phyloP scores from a whole-genome alignment of 2,888 invertebrate species.

The Leptopilina syphax region DNA sequence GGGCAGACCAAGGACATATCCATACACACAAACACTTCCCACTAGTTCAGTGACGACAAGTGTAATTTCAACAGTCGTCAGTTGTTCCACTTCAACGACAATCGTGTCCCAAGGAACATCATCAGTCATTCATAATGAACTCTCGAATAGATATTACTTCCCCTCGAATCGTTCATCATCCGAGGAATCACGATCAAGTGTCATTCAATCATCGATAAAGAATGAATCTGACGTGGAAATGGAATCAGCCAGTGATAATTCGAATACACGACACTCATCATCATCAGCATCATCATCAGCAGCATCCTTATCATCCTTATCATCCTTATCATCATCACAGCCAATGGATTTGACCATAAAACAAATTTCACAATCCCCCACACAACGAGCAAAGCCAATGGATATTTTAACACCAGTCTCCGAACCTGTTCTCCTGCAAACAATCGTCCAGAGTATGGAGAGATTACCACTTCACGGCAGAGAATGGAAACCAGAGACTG shows the following conservation, averaged over 20 bases:
- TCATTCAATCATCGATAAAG: slow-evolving; percentile 63
- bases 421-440: slow-evolving; percentile 81
- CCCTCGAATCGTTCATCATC: slow-evolving; percentile 67
- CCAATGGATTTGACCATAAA: slow-evolving; percentile 78
- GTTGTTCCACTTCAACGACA: slow-evolving; percentile 45
- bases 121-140: slow-evolving; percentile 67
- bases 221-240: slow-evolving; percentile 63
- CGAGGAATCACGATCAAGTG: slow-evolving; percentile 61
- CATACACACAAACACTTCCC: slow-evolving; percentile 76
- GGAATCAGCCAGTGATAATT: slow-evolving; percentile 53
- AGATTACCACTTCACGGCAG: slow-evolving; percentile 80
- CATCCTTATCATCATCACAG: slow-evolving; percentile 52
- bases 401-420: slow-evolving; percentile 81
- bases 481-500: slow-evolving; percentile 78
- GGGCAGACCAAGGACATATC: slow-evolving; percentile 84
- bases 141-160: slow-evolving; percentile 73
- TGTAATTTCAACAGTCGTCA: slow-evolving; percentile 47
- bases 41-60: slow-evolving; percentile 54
- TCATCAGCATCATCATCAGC: too few relatives aligned
- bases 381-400: slow-evolving; percentile 66
- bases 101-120: slow-evolving; percentile 57
- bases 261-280: slow-evolving; percentile 54
- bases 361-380: slow-evolving; percentile 58
- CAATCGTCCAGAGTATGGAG: slow-evolving; percentile 82
- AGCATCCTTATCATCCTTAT: too few relatives aligned